Percentiles rank a stretch among this genome's conserved stretches.
Conservation (phyloP, 1,140 invertebrate genomes). For the Drosophila baimaii region DNA sequence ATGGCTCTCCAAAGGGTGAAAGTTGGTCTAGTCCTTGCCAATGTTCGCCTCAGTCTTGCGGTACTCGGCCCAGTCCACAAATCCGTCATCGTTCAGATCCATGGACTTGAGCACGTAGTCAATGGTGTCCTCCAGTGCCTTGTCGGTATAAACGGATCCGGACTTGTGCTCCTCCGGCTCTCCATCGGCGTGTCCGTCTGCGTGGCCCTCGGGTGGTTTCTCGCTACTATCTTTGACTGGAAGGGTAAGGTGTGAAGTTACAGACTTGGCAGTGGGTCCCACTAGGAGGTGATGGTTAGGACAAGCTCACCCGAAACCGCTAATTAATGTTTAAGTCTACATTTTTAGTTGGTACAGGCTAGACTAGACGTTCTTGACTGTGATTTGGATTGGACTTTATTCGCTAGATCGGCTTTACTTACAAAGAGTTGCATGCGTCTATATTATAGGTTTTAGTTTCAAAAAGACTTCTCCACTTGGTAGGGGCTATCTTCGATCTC, state of each 20-base stretch:
- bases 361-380: conserved; percentile 10
- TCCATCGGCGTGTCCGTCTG: conserved; percentile 8
- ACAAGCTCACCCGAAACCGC: conserved; percentile 17
- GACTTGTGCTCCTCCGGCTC: conserved; percentile 38
- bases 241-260: conserved; percentile 33
- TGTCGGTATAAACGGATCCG: conserved; percentile 85
- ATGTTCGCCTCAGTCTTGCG: conserved; percentile 79
- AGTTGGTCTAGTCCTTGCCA: conserved; percentile 52
- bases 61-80: conserved; percentile 90
- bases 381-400: conserved; percentile 62
- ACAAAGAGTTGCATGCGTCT: conserved; percentile 63
- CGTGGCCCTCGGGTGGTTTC: conserved; percentile 27
- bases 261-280: neutral
- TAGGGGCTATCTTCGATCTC: conserved; percentile 24
- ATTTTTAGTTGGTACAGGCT: conserved; percentile 10
- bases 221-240: conserved; percentile 64
- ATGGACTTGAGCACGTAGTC: conserved; percentile 89
- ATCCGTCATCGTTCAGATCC: conserved; percentile 92
- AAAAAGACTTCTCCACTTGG: conserved; percentile 43
- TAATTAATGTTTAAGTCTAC: conserved; percentile 5
- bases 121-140: conserved; percentile 88
- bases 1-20: conserved; percentile 29
- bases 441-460: conserved; percentile 53
- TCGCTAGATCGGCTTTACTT: conserved; percentile 58
- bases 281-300: neutral